Base-by-base conservation (phyloP, 2,797 vertebrate species). In the Enteromius anoplus region DNA sequence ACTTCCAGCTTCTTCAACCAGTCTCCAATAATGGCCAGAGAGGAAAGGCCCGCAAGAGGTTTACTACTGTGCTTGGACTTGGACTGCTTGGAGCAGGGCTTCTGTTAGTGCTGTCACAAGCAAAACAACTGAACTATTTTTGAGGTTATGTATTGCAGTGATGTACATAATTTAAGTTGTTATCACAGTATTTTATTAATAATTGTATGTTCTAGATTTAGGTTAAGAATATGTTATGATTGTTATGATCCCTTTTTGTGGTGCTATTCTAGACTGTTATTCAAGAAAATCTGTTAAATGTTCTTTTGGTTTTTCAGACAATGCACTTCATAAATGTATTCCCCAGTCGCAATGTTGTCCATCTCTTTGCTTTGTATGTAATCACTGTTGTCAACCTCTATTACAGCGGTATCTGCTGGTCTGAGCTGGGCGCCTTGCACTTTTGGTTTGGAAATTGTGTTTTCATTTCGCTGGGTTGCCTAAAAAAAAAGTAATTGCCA, bases 11-110 rank as follows among this genome's bases (percentile, higher is more conserved):
- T 86, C 94, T 93, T 85, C 85, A 85, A 42, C 69, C 89, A 70
- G 60, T 88, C 90, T 79, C 84, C 88, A 84, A 49, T 62, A 80
- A 78, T 19, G 89, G 90, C 92, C 81, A 88, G 84, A 93, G 88
- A 88, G 79, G 65, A 78, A 85, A 62, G 86, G 51, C 89, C 85
- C 75, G 94, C 40, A 93, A 91, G 89, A 85, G 87, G 12, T 90
- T 93, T 8, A 87, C 86, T 55, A 3, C 11, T 10, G 4, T 76
- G 34, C 71, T 82, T 69, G 81, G 71, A 2, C 47, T 96, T 85
- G 89, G 93, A 49, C 9, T 93, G 19, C 88, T 97, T 1, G 96
- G 95, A 86, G 93, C 93, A 80, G 86, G 89, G 4, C 75, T 95
- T 87, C 78, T 96, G 60, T 86, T 96, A n/a, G 84, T 95, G 72